Percentiles rank a stretch among this genome's conserved stretches.
Conservation (phyloP, 2,888 invertebrate genomes). For the Dinocampus coccinellae region DNA sequence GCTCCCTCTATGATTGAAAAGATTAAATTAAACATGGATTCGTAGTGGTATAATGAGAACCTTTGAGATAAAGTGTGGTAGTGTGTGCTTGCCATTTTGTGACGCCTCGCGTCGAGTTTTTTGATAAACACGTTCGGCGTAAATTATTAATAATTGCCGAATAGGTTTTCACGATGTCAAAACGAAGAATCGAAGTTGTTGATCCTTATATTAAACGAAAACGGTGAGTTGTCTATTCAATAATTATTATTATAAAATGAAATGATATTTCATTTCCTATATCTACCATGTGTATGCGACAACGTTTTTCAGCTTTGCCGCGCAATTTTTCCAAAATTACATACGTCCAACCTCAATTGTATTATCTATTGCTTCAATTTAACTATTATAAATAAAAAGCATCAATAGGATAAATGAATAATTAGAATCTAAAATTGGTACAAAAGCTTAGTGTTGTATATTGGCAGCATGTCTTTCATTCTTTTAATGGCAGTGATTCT, state of each 20-base stretch:
- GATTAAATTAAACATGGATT: no score
- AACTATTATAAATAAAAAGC: not conserved
- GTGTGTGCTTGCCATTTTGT: conserved; percentile 63
- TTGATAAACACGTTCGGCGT: conserved; percentile 43
- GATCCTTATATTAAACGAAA: conserved; percentile 86
- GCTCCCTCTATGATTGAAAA: no score
- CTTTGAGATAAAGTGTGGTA: not conserved
- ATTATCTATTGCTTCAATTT: not conserved
- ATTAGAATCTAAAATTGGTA: no score
- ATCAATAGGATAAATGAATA: not conserved
- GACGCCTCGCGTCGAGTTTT: conserved; percentile 57
- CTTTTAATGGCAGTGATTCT: conserved; percentile 48
- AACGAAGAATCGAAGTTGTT: conserved; percentile 87
- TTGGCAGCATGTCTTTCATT: not conserved
- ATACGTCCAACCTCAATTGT: not conserved
- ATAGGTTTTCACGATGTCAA: conserved; percentile 76
- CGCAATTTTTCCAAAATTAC: not conserved
- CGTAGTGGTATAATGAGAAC: no score
- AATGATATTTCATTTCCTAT: conserved; percentile 26
- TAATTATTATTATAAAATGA: not conserved
- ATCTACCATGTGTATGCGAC: conserved; percentile 1
- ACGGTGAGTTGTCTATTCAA: conserved; percentile 72
- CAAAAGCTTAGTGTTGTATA: no score
- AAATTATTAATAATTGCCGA: conserved; percentile 17
- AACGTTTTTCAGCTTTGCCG: not conserved